Conservation (phyloP, 2,888 invertebrate genomes). For the Drosophila stalkeri region DNA sequence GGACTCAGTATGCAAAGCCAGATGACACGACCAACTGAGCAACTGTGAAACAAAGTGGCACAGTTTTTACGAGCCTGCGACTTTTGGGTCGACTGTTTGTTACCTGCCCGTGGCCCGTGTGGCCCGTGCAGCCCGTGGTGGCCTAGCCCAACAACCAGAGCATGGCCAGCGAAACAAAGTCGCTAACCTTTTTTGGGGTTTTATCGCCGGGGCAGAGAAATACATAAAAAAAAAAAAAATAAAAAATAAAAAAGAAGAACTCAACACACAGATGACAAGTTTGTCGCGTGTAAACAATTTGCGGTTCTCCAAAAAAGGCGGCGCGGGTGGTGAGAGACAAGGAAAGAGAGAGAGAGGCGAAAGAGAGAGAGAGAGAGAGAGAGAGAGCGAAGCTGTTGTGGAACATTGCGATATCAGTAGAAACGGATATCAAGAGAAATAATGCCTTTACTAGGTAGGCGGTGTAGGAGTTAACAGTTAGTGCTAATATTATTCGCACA, state of each 20-base stretch:
- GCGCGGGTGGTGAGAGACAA: conserved; percentile 59
- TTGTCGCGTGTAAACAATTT: conserved; percentile 78
- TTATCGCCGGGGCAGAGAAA: conserved; percentile 52
- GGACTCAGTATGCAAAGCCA: conserved; percentile 51
- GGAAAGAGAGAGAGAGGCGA: not conserved
- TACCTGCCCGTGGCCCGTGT: conserved; percentile 44
- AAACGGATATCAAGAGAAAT: conserved; percentile 60
- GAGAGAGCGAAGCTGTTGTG: conserved; percentile 9
- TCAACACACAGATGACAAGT: conserved; percentile 69
- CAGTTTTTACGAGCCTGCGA: conserved; percentile 69
- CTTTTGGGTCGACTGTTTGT: conserved; percentile 47
- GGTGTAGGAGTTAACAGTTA: conserved; percentile 52
- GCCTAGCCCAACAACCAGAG: conserved; percentile 72
- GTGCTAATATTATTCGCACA: conserved; percentile 19
- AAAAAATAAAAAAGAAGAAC: conserved; percentile 10
- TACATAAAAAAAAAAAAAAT: conserved; percentile 43
- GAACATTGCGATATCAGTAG: conserved; percentile 57
- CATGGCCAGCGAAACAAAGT: conserved; percentile 58
- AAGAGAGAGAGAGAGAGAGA: not conserved
- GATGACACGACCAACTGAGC: conserved; percentile 22
- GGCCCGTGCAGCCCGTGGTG: conserved; percentile 19
- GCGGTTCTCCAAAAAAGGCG: conserved; percentile 66
- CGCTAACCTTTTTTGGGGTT: conserved; percentile 77
- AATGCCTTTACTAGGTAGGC: conserved; percentile 46
- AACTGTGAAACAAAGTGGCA: conserved; percentile 54